A percentile compares a stretch with the other conserved stretches of the same genome.
These are phyloP conservation scores for Rynchops niger DNA, from an alignment of 2,113 vertebrate species.

Conservation along the genomic window DNA sequence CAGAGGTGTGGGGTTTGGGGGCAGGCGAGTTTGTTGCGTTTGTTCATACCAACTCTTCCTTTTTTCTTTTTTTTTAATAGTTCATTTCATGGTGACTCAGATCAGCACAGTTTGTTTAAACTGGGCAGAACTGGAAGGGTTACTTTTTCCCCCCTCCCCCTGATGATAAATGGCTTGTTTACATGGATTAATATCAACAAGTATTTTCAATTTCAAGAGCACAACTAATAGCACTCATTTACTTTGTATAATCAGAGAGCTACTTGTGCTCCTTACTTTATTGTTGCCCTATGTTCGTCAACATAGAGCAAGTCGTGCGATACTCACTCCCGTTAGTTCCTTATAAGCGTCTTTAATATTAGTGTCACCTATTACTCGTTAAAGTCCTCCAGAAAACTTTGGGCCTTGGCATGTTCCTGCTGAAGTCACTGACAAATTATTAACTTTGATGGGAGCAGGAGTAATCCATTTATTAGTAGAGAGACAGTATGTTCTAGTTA, in stretches of 20 bases:
- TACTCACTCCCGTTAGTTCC: neutral
- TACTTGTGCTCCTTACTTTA: neutral
- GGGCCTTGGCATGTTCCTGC: neutral
- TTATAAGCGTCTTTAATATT: neutral
- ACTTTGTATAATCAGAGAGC: neutral
- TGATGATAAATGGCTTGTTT: neutral
- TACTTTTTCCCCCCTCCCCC: neutral
- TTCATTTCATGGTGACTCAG: neutral
- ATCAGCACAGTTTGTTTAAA: neutral
- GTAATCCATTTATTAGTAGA: neutral
- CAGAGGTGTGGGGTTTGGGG: neutral
- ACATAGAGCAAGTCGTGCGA: neutral
- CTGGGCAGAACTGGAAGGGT: constrained; percentile 1
- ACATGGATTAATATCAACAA: neutral
- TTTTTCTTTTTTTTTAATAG: neutral
- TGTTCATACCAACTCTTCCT: neutral
- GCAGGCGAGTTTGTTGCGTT: neutral
- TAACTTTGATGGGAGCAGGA: neutral
- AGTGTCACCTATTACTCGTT: neutral
- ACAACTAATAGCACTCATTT: neutral
- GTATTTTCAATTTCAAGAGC: neutral
- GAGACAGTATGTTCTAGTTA: neutral
- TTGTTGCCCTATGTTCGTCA: neutral
- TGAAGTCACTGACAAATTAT: neutral
- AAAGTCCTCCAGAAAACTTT: constrained; percentile 5